Evolutionary conservation across 2,797 vertebrate genomes (phyloP).

Genomic region (Bufotes viridis): DNA sequence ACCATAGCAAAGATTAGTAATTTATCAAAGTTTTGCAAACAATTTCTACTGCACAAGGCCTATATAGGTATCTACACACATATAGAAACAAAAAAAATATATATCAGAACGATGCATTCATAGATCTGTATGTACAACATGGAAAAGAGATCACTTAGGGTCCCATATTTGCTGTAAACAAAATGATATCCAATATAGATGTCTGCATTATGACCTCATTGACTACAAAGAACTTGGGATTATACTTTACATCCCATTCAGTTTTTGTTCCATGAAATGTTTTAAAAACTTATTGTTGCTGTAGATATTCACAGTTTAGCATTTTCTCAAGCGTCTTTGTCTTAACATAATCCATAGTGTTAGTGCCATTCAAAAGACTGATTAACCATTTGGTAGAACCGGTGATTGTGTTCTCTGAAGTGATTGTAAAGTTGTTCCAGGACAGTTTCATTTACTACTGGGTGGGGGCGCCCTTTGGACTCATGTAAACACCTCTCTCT

Average conservation of each 20-base stretch:
- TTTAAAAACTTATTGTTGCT: slow-evolving; percentile 7
- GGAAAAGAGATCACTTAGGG: not conserved
- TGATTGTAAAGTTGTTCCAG: slow-evolving; percentile 88
- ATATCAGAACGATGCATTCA: slow-evolving; percentile 11
- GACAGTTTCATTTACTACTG: slow-evolving; percentile 85
- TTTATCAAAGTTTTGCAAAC: slow-evolving; percentile 36
- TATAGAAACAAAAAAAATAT: slow-evolving; percentile 34
- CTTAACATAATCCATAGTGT: not conserved
- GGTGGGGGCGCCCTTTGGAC: slow-evolving; percentile 92
- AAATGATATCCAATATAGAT: slow-evolving; percentile 1
- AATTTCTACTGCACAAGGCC: slow-evolving; percentile 43
- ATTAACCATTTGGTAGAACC: slow-evolving; percentile 91
- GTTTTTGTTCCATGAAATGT: not conserved
- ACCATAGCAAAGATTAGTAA: slow-evolving; percentile 48
- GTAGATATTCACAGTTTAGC: slow-evolving; percentile 32
- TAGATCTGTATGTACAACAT: slow-evolving; percentile 36
- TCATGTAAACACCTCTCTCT: slow-evolving; percentile 91
- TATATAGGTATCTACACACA: slow-evolving; percentile 45
- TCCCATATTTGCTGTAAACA: slow-evolving; percentile 16
- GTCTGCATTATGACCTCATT: slow-evolving; percentile 22
- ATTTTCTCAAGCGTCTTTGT: not conserved
- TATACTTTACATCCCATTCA: slow-evolving; percentile 16
- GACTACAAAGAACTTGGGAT: slow-evolving; percentile 52
- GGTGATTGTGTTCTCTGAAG: slow-evolving; percentile 90
- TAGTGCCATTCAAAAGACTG: slow-evolving; percentile 91